Base-by-base conservation (phyloP, 2,113 vertebrate species). In the Triplophysa siluroides region DNA sequence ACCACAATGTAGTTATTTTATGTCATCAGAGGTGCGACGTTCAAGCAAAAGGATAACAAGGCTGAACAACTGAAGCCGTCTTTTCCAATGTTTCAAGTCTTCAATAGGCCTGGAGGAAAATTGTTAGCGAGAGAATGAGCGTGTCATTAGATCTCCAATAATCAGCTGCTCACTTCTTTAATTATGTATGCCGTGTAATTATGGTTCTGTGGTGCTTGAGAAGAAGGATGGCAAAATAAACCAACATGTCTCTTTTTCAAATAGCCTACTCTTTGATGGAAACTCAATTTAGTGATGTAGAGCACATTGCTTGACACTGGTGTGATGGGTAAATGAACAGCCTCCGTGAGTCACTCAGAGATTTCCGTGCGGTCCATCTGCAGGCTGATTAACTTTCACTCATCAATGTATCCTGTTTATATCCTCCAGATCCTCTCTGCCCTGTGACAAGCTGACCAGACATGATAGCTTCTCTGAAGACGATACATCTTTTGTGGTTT, bases 141-240 rank as follows among this genome's bases (percentile, higher is more conserved):
- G 83, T 74, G 56, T 75, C 79, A 81, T 84, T 75, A 81, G 23
- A 63, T 38, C 62, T 78, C 67, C 76, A 67, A 63, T 78, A 74
- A 67, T 77, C 74, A 81, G 33, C 24, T 58, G 26, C 62, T 77
- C 19, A 66, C 62, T 64, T 84, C 69, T 66, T 84, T 81, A 80
- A 78, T 84, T 75, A 84, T 84, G 78, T 74, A 84, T 78, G 75
- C 43, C 13, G 33, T 80, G 64, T 70, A 72, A 63, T 58, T 76
- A 73, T 4, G 41, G 45, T 80, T 74, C 45, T 14, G 12, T 19
- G 58, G 62, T 71, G 61, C 56, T 41, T 66, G 47, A 45, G 5
- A 73, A 43, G 60, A 66, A 76, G 63, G 12, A 60, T 29, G 58
- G 67, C 33, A 29, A 64, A 41, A 24, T 24, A 16, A 73, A 13